phyloP scores from a whole-genome alignment of 30 jellyfish, hydroid and myxozoan species.

The Hydra vulgaris region DNA sequence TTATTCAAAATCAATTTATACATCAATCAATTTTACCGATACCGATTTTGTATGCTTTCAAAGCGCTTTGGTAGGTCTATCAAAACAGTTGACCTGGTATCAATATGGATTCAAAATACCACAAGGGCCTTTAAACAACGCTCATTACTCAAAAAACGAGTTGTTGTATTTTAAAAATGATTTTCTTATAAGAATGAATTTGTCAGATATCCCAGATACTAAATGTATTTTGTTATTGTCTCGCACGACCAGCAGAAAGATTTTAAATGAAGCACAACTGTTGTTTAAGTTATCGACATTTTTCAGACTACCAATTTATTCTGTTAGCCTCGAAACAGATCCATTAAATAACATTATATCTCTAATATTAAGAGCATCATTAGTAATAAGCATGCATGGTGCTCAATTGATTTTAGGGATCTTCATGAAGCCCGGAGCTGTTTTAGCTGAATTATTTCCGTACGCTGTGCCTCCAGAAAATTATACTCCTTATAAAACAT shows the following conservation, averaged over 20 bases:
- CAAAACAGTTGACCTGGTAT: constrained; percentile 82
- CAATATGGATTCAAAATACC: constrained; percentile 75
- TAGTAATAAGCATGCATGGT: constrained; percentile 90
- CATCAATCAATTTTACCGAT: constrained; percentile 13
- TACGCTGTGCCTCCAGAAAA: constrained; percentile 66
- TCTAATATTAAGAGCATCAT: constrained; percentile 33
- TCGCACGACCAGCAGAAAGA: constrained; percentile 44
- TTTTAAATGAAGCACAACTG: constrained; percentile 56
- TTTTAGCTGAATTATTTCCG: constrained; percentile 73
- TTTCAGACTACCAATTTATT: constrained; percentile 36
- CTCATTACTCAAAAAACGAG: constrained; percentile 7
- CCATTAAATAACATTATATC: constrained; percentile 32
- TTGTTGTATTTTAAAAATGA: constrained; percentile 26
- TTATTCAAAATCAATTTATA: background rate
- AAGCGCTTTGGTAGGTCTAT: constrained; percentile 60
- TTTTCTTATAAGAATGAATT: background rate
- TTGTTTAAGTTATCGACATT: constrained; percentile 40
- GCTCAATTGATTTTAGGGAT: constrained; percentile 54
- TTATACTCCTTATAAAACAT: constrained; percentile 72
- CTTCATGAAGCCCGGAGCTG: constrained; percentile 47
- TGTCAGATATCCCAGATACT: background rate
- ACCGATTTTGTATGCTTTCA: constrained; percentile 48
- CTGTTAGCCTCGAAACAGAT: constrained; percentile 30
- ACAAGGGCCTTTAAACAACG: constrained; percentile 51
- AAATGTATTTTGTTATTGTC: constrained; percentile 44